Conservation (phyloP, 92 coral and sea anemone genomes). For the Meandrina meandrites region DNA sequence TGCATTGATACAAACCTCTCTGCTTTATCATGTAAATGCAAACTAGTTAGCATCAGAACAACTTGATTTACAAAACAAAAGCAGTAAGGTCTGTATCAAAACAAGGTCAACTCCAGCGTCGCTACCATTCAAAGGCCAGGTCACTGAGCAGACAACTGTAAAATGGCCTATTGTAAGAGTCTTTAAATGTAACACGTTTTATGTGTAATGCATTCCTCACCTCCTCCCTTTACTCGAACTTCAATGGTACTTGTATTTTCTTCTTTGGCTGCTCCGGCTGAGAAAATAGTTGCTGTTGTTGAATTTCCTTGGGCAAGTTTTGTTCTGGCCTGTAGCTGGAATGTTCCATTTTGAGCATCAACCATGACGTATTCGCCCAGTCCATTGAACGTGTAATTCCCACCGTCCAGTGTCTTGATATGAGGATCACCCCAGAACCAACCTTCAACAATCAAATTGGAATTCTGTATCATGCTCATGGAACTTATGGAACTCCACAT, state of each 20-base stretch:
- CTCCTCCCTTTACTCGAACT: slow-evolving; percentile 48
- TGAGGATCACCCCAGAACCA: slow-evolving; percentile 75
- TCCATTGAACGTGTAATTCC: slow-evolving; percentile 80
- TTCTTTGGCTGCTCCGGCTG: slow-evolving; percentile 66
- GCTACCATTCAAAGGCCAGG: no score
- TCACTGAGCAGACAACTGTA: no score
- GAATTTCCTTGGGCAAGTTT: slow-evolving; percentile 38
- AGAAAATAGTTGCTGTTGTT: slow-evolving; percentile 68
- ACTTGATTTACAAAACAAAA: no score
- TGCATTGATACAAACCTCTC: no score
- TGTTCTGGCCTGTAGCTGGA: slow-evolving; percentile 79
- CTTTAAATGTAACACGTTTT: no score
- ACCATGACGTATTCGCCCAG: slow-evolving; percentile 78
- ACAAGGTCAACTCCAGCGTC: no score
- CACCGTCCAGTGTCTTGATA: slow-evolving; percentile 49
- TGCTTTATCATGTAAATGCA: no score
- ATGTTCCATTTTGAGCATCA: slow-evolving; percentile 56
- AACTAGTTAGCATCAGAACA: no score
- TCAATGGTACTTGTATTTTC: slow-evolving; percentile 50
- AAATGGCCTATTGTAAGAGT: no score
- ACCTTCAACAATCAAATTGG: slow-evolving; percentile 27
- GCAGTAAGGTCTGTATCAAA: no score
- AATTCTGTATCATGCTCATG: no score
- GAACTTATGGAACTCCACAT: no score
- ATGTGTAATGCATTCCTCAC: slow-evolving; percentile 11